Base-by-base conservation (phyloP, 2,797 vertebrate species). In the Esox masquinongy region DNA sequence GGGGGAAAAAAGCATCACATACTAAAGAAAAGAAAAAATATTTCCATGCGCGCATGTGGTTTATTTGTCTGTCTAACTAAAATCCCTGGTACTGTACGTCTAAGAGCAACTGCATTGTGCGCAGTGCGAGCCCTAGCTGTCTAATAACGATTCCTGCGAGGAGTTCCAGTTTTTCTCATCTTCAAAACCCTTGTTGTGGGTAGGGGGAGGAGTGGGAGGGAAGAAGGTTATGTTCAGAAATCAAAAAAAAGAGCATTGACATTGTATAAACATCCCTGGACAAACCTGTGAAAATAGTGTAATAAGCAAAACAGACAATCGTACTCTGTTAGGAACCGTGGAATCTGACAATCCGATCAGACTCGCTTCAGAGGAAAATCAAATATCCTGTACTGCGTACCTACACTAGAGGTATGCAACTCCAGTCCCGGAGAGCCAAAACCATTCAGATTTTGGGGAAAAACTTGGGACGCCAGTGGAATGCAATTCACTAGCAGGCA, bases 21-120 rank as follows among this genome's bases (percentile, higher is more conserved):
- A 76, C 84, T 87, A 87, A 80, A 82, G 72, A 77, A 80, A 82
- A 78, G 0, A 59, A 90, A 90, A 80, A 82, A 82, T 88, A 88
- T 90, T 79, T 87, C 82, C 83, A 24, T 74, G 83, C 82, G 83
- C 77, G 73, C 59, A n/a, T 47, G 82, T 82, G 56, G 77, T 70
- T 56, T 81, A 88, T 61, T 90, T 83, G 82, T 83, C 94, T 95
- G 83, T 93, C 96, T 97, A 87, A 82, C 96, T 97, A 94, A 91
- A 90, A 90, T 89, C 91, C 95, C 96, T 92, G 92, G 78, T 87
- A 94, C 94, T 96, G 91, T 93, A 92, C 87, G 90, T 95, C 96
- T 97, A 97, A 90, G 74, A 88, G 94, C 93, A 91, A 92, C 96
- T 97, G 96, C 96, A 97, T 97, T 97, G 96, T 96, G 95, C 96